Conservation (phyloP, 2,797 vertebrate species). For the Pseudochirops cupreus region DNA sequence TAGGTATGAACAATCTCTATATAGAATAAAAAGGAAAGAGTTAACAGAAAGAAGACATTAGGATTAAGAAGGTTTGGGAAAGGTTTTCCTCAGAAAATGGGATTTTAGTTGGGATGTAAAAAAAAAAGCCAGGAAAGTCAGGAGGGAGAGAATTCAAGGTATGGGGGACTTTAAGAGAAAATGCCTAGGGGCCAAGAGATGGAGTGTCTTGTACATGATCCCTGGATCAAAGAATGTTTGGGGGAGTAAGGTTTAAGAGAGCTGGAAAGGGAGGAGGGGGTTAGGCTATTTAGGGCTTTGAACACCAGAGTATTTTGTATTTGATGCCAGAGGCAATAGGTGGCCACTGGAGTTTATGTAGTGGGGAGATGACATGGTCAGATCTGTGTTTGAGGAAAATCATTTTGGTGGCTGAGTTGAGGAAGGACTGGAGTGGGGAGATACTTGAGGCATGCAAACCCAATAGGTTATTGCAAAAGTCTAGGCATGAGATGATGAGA, state of each 20-base stretch:
- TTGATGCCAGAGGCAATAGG: neutral
- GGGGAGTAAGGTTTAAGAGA: neutral
- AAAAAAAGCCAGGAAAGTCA: neutral
- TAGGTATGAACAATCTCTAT: neutral
- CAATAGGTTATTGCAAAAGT: neutral
- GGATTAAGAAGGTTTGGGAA: neutral
- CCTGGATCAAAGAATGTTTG: neutral
- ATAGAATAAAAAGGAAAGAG: neutral
- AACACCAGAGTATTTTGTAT: neutral
- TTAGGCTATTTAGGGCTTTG: neutral
- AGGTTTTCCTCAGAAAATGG: neutral
- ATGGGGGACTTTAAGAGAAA: neutral
- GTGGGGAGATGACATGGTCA: neutral
- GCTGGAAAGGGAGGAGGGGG: neutral
- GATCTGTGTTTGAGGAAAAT: neutral
- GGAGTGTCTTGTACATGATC: neutral
- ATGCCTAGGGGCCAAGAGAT: neutral
- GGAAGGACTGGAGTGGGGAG: neutral
- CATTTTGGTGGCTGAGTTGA: neutral
- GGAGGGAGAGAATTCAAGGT: neutral
- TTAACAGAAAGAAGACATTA: neutral
- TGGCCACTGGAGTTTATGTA: neutral
- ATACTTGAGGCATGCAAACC: neutral
- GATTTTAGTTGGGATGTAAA: neutral
- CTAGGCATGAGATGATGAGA: neutral